Conservation (phyloP, 2,797 vertebrate genomes). For the Halcyon chelicuti region DNA sequence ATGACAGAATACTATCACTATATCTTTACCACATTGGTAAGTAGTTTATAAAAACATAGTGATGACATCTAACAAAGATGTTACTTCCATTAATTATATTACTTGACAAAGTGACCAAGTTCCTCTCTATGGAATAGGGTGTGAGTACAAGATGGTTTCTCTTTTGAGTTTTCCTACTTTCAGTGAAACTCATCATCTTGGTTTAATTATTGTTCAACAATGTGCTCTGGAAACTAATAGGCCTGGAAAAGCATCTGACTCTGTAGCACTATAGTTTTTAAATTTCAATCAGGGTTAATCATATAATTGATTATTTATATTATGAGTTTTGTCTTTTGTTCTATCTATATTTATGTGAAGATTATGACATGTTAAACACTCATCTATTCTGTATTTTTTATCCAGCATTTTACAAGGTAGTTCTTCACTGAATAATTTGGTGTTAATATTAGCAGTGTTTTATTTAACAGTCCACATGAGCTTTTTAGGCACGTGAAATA, state of each 20-base stretch:
- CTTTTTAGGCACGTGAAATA: not conserved
- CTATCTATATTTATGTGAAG: not conserved
- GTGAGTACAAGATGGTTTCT: not conserved
- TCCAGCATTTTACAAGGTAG: not conserved
- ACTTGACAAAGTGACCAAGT: not conserved
- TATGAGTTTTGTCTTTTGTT: not conserved
- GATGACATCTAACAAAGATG: not conserved
- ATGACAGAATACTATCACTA: constrained; percentile 99
- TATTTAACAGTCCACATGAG: not conserved
- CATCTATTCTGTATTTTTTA: not conserved
- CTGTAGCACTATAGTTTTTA: not conserved
- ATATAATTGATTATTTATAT: not conserved
- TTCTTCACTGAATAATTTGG: not conserved
- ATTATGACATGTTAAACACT: not conserved
- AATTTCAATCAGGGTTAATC: not conserved
- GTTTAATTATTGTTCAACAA: not conserved
- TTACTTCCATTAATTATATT: constrained; percentile 37
- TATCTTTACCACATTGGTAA: constrained; percentile 99
- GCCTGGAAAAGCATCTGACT: not conserved
- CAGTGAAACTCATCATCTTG: not conserved
- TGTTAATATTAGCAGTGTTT: not conserved
- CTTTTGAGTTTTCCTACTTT: constrained; percentile 29
- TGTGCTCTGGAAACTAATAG: not conserved
- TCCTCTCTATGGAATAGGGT: not conserved
- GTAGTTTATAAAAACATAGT: constrained; percentile 69